Conservation (phyloP, 2,888 invertebrate species). For the Hypolimnas misippus region DNA sequence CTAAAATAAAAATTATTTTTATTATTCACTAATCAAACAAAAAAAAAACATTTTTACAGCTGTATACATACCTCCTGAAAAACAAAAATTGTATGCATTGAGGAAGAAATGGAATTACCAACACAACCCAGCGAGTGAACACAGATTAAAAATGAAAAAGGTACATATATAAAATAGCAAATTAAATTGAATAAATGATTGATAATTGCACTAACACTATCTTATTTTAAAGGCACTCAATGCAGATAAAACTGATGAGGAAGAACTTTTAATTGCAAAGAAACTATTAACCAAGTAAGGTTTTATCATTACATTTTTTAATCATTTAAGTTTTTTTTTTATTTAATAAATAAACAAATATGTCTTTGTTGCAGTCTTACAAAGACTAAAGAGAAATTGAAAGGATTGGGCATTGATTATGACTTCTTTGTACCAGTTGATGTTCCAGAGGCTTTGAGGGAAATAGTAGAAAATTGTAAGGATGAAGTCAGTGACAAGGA, state of each 20-base stretch:
- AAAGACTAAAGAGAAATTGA: slow-evolving; percentile 74
- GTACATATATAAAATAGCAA: slow-evolving; percentile 43
- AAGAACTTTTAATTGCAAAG: slow-evolving; percentile 66
- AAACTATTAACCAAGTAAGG: slow-evolving; percentile 66
- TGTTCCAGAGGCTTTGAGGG: slow-evolving; percentile 63
- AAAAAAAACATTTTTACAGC: slow-evolving; percentile 84
- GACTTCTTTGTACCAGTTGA: slow-evolving; percentile 79
- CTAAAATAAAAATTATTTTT: slow-evolving; percentile 6
- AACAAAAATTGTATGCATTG: slow-evolving; percentile 84
- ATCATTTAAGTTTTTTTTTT: slow-evolving; percentile 14
- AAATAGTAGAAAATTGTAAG: slow-evolving; percentile 41
- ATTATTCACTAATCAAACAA: no score
- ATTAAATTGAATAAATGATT: slow-evolving; percentile 5
- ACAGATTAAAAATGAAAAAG: slow-evolving; percentile 69
- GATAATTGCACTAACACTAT: no score
- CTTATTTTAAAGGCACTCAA: slow-evolving; percentile 64
- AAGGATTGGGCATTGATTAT: slow-evolving; percentile 79
- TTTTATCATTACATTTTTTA: slow-evolving; percentile 32
- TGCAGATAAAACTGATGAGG: slow-evolving; percentile 62
- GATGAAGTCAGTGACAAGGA: slow-evolving; percentile 26
- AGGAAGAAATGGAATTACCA: slow-evolving; percentile 78
- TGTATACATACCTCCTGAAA: slow-evolving; percentile 87
- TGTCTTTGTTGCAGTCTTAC: slow-evolving; percentile 60
- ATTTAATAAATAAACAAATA: not conserved
- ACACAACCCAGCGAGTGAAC: slow-evolving; percentile 72